Evolutionary conservation across 2,113 vertebrate genomes (phyloP).

Genomic region (Rhynchopsitta pachyrhyncha): DNA sequence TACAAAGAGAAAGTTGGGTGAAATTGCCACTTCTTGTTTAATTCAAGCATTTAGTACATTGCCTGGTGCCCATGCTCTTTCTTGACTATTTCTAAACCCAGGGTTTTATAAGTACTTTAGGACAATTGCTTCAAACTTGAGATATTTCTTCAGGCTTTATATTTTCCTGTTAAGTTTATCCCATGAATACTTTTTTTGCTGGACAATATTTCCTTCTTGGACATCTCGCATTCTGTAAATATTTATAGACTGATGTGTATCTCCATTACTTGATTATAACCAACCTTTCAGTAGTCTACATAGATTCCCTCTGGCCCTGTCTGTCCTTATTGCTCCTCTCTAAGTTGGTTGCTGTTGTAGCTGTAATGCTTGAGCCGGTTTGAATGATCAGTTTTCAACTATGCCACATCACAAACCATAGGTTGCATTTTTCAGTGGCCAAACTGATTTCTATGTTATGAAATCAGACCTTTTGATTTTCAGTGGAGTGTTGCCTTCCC

Average conservation of each 20-base stretch:
- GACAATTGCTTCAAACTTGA: neutral
- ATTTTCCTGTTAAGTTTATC: neutral
- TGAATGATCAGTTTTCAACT: neutral
- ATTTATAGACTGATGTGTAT: neutral
- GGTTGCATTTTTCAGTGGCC: neutral
- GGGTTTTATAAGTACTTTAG: neutral
- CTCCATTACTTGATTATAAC: neutral
- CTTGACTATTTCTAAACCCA: neutral
- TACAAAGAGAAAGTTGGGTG: neutral
- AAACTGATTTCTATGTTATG: neutral
- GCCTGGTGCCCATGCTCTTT: neutral
- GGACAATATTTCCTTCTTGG: neutral
- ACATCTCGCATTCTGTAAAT: neutral
- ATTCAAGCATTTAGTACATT: neutral
- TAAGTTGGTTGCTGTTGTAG: neutral
- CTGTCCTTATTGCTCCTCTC: neutral
- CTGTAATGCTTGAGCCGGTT: neutral
- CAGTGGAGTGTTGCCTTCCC: neutral
- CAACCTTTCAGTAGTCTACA: neutral
- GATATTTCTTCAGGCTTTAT: neutral
- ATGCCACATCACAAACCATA: rapidly evolving
- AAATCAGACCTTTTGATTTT: neutral
- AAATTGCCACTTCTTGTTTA: neutral
- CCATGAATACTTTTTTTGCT: neutral
- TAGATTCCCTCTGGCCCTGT: neutral